Evolutionary conservation across 2,888 invertebrate genomes (phyloP), one percentile per base, ranked within the genome.

Genomic region (Hirtodrosophila alboralis): DNA sequence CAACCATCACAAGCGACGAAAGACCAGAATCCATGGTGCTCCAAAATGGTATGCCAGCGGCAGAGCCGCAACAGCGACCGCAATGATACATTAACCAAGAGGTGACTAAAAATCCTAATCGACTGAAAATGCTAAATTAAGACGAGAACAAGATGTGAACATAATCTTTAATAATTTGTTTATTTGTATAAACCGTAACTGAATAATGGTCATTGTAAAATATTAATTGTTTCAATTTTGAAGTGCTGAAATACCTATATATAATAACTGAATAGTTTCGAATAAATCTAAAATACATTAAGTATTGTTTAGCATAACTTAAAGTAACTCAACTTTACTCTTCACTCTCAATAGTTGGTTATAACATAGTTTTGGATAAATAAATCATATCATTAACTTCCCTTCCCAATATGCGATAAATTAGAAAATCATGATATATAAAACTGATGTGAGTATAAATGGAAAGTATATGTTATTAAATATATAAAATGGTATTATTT

Each of bases 1-100:
- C 88, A 27, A 79, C 89, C 6, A 90, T 89, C 9, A 70, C 66
- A 3, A 81, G 88, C 8, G 85, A 87, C 44, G 90, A 89, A 49
- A 79, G 75, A 9, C 81, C 81, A 1, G 75, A 81, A 31, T 34
- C 45, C n/a, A 49, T 58, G 41, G 66, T 65, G 54, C 47, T 69
- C 7, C 65, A 47, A 34, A 83, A 83, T 37, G 81, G 86, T 30
- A 40, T 83, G 34, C 86, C 81, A 4, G 81, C 81, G 34, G 86
- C 85, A 5, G 81, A 83, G 58, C 86, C 81, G 33, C 81, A 84
- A 26, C 77, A 86, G 44, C 60, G 73, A 33, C 66, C 73, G 7
- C 65, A 62, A 31, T 51, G 26, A 66, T 59, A 31, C 18, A 36
- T 36, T 16, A 33, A 37, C 16, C 10, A 5, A 14, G 31, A 38